Evolutionary conservation across 2,888 invertebrate species (phyloP), one percentile per base, ranked within the genome.

Genomic region (Aproaerema taeniolella): DNA sequence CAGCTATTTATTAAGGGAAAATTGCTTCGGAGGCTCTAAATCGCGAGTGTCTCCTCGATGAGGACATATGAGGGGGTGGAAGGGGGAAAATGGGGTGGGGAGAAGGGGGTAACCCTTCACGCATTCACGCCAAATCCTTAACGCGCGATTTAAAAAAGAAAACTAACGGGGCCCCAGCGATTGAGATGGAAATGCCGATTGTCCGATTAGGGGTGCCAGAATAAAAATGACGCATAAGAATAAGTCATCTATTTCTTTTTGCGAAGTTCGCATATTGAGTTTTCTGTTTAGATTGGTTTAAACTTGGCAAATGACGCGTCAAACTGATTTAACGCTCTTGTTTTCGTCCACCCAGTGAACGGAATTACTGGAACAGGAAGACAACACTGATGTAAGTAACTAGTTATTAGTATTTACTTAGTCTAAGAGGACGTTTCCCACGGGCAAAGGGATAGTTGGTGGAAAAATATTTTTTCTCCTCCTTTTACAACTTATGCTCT

Each of bases 91-190:
- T 13, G 40, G 46, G 50, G 41, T 53, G 59, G 53, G 59, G 53
- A 57, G 58, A 61, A 62, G 61, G 59, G 51, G 53, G 56, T 70
- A 80, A 82, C 85, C 85, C 85, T 83, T 82, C 77, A 77, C 76
- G 75, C 78, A 68, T 80, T 81, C 75, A 72, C 79, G 76, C 79
- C 78, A 77, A 81, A 81, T 82, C 82, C 79, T 83, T 82, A 83
- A 83, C 82, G 81, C 77, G 80, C 79, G 82, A 83, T 85, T 85
- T 85, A 86, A 86, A 85, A 83, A 85, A 81, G 83, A 82, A 83
- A 83, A 83, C 82, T 81, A 81, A 81, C 78, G 73, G 67, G 55
- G 53, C 60, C 63, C 64, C 66, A 67, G 54, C 71, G 77, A 76
- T 79, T 73, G 79, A 79, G 81, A 81, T 79, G 80, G 80, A 79